Percentiles rank a stretch among this genome's conserved stretches.
These are phyloP conservation scores for Adineta ricciae DNA, from an alignment of 2,888 invertebrate species.

Conservation along the genomic window DNA sequence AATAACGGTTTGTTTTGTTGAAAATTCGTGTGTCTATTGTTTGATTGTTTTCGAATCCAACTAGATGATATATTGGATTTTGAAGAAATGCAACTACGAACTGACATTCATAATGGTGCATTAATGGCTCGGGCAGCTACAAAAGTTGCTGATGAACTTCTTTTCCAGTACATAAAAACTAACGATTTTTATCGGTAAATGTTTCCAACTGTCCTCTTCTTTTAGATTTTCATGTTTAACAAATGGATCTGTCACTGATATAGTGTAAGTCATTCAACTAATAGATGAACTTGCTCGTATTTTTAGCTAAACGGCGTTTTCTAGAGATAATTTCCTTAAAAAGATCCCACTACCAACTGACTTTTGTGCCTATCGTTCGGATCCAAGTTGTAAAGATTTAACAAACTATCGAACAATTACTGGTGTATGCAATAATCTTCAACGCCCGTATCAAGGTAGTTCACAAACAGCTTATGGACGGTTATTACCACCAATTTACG, in stretches of 20 bases:
- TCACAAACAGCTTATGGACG: neutral
- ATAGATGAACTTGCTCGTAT: neutral
- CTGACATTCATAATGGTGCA: neutral
- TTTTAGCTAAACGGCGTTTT: neutral
- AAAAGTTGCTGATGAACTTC: neutral
- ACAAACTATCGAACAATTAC: neutral
- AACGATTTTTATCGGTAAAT: neutral
- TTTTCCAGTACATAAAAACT: neutral
- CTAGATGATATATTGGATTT: neutral
- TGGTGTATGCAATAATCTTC: neutral
- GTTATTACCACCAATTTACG: neutral
- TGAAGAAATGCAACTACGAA: neutral
- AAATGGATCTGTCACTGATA: neutral
- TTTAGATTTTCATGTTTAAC: neutral
- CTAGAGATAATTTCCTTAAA: neutral
- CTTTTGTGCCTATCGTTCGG: neutral
- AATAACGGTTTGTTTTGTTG: neutral
- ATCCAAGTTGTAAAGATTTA: neutral
- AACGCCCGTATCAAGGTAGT: neutral
- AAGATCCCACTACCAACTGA: neutral
- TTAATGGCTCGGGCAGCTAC: neutral
- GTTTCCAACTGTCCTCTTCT: neutral
- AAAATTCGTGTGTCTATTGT: too few relatives aligned
- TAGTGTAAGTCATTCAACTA: neutral
- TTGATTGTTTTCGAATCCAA: neutral